phyloP scores from a whole-genome alignment of 2,113 vertebrate species.

The Platysteira castanea region DNA sequence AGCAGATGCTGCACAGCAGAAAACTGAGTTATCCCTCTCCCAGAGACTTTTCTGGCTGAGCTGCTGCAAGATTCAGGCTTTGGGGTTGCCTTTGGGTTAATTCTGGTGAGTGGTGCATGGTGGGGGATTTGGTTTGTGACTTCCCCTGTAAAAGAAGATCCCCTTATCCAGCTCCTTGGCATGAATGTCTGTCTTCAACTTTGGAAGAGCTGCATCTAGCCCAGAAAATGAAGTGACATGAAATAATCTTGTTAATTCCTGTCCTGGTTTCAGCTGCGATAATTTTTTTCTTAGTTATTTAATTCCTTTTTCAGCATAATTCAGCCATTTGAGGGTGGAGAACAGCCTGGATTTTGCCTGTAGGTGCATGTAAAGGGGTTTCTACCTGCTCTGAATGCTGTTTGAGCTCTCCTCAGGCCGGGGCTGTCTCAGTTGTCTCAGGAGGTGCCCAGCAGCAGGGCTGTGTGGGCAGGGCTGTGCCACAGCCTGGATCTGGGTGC shows the following conservation, averaged over 20 bases:
- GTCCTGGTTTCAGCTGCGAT: background rate
- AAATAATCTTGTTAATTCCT: background rate
- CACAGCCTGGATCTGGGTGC: background rate
- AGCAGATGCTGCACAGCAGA: background rate
- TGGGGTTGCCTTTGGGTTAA: fast-evolving
- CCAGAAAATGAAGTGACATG: background rate
- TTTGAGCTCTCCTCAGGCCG: background rate
- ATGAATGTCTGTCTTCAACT: background rate
- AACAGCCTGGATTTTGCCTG: background rate
- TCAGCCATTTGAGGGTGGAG: background rate
- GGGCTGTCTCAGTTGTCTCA: background rate
- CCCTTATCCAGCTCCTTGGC: background rate
- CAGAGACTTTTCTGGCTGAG: background rate
- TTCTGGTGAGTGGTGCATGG: background rate
- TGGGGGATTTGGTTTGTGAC: background rate
- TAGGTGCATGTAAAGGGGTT: background rate
- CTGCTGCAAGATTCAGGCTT: background rate
- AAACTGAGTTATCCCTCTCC: background rate
- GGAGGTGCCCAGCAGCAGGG: background rate
- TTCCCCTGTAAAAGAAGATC: background rate
- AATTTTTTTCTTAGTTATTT: background rate
- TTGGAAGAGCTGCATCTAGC: background rate
- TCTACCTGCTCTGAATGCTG: background rate
- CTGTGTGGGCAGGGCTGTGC: background rate
- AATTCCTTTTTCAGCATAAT: background rate